phyloP scores from a whole-genome alignment of 1,140 invertebrate species.

The Apis laboriosa region DNA sequence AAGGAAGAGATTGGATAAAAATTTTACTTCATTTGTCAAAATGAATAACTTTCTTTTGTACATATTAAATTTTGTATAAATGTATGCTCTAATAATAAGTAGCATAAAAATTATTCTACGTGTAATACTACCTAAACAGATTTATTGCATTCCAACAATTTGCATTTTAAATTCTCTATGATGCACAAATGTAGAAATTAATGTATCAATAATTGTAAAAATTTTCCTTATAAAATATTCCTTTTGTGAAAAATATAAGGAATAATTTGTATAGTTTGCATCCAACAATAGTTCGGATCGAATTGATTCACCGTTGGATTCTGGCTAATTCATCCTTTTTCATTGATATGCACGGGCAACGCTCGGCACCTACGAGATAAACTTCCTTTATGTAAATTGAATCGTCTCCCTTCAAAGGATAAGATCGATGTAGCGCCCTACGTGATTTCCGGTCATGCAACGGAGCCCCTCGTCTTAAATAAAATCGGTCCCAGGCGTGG shows the following conservation, averaged over 20 bases:
- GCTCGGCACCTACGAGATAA: constrained; percentile 38
- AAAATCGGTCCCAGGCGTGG: constrained; percentile 18
- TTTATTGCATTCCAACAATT: too few relatives aligned
- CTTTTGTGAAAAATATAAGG: too few relatives aligned
- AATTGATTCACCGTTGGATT: constrained; percentile 31
- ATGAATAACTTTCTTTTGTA: too few relatives aligned
- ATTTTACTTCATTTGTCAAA: too few relatives aligned
- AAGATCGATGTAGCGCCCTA: constrained; percentile 38
- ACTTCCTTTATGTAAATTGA: constrained; percentile 63
- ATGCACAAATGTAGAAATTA: too few relatives aligned
- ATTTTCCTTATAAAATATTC: background rate
- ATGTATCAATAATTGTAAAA: background rate
- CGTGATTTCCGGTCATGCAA: constrained; percentile 36
- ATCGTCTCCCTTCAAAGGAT: constrained; percentile 50
- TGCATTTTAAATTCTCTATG: too few relatives aligned
- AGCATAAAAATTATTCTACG: too few relatives aligned
- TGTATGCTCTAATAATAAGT: too few relatives aligned
- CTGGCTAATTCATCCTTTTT: constrained; percentile 50
- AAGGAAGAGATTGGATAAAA: too few relatives aligned
- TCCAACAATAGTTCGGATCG: background rate
- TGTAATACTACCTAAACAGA: too few relatives aligned
- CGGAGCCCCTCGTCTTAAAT: constrained; percentile 19
- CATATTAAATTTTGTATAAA: too few relatives aligned
- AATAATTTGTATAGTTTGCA: background rate
- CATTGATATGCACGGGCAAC: constrained; percentile 39